Evolutionary conservation across 2,113 vertebrate species (phyloP), one percentile per base, ranked within the genome.

Genomic region (Uria lomvia): DNA sequence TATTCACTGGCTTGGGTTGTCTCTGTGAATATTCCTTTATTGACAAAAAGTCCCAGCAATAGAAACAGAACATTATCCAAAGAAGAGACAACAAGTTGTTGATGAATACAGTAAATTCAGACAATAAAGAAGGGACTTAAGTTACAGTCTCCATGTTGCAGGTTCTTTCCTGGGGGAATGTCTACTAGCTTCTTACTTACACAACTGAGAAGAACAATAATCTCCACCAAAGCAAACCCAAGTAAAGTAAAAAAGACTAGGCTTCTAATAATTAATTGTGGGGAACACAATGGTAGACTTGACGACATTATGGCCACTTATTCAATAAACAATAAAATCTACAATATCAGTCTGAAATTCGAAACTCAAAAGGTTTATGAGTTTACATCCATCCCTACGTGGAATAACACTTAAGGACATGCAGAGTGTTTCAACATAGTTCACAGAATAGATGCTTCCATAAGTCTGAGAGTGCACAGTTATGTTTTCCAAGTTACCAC

Each of bases 161-260:
- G 2, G 0, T 80, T 8, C 4, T 60, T 65, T 84, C 9, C 30
- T 50, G 4, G 3, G 16, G 8, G 6, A 71, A 65, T 42, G 12
- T 11, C 9, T 3, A 2, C n/a, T 72, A 60, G 17, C 8, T 50
- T 50, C 22, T 47, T 38, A 32, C 18, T 32, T 49, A 74, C 19
- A 58, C 9, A 74, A 34, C 8, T 0, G 1, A 79, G 11, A 40
- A 56, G 12, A 79, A 30, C 0, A 0, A 67, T 18, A 22, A 74
- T 7, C 7, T 63, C 6, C 29, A n/a, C 55, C 29, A 58, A 52
- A 73, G 9, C 15, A 75, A 65, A 70, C 2, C 3, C 12, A 74
- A 26, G 5, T 32, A 67, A 58, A 58, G 21, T 27, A 24, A 79
- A 62, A 71, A 38, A 21, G 1, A 36, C 23, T 32, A 68, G 20